Conservation (phyloP, 1,140 invertebrate species). For the Aphelenchoides fujianensis region DNA sequence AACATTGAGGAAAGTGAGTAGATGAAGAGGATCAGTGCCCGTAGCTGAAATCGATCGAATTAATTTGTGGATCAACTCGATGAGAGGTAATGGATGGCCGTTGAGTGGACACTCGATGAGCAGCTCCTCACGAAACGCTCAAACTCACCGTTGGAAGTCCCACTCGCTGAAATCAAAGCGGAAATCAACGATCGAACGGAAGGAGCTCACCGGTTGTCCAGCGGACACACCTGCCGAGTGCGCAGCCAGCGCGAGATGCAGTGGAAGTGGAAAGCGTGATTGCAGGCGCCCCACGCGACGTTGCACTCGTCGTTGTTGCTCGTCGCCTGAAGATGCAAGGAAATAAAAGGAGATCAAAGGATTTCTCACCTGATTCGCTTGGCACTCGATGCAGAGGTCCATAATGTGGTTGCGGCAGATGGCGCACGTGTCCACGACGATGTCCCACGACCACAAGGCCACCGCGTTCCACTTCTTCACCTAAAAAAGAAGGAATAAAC, state of each 20-base stretch:
- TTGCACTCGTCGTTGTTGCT: slow-evolving; percentile 96
- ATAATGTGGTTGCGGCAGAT: slow-evolving; percentile 99
- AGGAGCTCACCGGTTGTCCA: no score
- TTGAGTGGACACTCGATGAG: no score
- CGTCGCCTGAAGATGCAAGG: slow-evolving; percentile 27
- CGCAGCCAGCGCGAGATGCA: slow-evolving; percentile 98
- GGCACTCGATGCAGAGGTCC: slow-evolving; percentile 99
- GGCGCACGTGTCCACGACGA: slow-evolving; percentile 99
- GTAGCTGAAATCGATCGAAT: no score
- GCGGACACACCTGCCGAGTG: slow-evolving; percentile 93
- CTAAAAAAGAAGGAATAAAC: slow-evolving; percentile 42
- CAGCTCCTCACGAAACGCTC: no score
- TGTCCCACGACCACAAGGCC: slow-evolving; percentile 76
- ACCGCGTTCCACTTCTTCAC: slow-evolving; percentile 51
- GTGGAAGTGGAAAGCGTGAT: slow-evolving; percentile 98
- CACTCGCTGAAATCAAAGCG: no score
- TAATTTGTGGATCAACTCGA: no score
- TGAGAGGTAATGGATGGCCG: no score
- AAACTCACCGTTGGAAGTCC: no score
- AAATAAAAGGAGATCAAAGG: slow-evolving; percentile 19
- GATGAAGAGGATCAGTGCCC: no score
- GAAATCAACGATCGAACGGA: no score
- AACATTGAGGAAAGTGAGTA: no score
- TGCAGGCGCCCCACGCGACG: slow-evolving; percentile 98
- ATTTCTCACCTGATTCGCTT: slow-evolving; percentile 78